Evolutionary conservation across 2,113 vertebrate species (phyloP).

Genomic region (Lophotis ruficrista): DNA sequence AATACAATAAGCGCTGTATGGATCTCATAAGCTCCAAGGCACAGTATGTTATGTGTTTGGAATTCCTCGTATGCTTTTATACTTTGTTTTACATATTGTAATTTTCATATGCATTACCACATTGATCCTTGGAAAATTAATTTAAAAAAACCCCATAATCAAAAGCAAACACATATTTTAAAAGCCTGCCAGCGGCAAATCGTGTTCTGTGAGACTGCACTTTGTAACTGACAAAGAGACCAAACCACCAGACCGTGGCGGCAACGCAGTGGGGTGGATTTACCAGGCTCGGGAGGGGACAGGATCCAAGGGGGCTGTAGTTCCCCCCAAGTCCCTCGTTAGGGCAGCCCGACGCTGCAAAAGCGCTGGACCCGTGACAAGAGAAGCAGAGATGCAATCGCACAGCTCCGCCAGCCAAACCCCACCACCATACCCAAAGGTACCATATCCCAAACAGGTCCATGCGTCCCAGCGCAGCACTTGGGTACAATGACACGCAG

Average conservation of each 20-base stretch:
- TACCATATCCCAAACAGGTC: not conserved
- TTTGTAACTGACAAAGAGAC: slow-evolving; percentile 54
- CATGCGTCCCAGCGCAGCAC: not conserved
- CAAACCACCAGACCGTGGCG: not conserved
- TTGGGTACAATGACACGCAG: not conserved
- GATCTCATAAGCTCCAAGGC: slow-evolving; percentile 67
- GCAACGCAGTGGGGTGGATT: not conserved
- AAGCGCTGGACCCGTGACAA: not conserved
- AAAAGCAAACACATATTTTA: slow-evolving; percentile 65
- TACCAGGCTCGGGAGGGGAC: not conserved
- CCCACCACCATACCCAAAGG: not conserved
- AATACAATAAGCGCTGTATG: slow-evolving; percentile 54
- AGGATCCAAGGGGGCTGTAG: not conserved
- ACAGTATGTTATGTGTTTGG: slow-evolving; percentile 69
- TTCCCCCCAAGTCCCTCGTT: rapidly evolving
- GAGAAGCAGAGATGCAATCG: not conserved
- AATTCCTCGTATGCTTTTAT: slow-evolving; percentile 69
- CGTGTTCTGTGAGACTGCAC: slow-evolving; percentile 54
- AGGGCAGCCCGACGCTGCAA: not conserved
- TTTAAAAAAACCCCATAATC: slow-evolving; percentile 60
- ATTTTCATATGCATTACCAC: slow-evolving; percentile 66
- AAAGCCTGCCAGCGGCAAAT: slow-evolving; percentile 61
- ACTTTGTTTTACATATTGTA: slow-evolving; percentile 70
- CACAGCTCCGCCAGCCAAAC: not conserved
- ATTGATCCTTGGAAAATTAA: slow-evolving; percentile 69